Conservation (phyloP, 2,113 vertebrate species). For the Diadophis punctatus region DNA sequence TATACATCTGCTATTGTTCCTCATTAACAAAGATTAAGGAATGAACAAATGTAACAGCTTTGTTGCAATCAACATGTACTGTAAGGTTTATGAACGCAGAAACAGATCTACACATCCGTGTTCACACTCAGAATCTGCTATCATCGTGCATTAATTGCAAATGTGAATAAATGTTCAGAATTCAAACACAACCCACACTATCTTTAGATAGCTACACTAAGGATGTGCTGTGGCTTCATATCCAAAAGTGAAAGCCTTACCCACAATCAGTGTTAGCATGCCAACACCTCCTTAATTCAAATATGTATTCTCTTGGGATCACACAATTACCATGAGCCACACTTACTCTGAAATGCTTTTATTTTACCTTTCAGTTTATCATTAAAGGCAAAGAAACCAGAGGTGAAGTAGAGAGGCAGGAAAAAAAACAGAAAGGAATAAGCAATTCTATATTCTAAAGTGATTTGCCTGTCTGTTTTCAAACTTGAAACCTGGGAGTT, state of each 20-base stretch:
- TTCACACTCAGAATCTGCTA: background rate
- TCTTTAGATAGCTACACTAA: background rate
- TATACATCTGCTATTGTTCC: background rate
- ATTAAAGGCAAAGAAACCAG: background rate
- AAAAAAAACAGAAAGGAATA: background rate
- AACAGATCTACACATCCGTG: background rate
- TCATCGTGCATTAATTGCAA: background rate
- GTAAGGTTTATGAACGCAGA: background rate
- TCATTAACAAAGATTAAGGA: background rate
- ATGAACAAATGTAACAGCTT: background rate
- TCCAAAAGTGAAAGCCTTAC: background rate
- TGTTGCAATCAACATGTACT: background rate
- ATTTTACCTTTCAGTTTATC: too few relatives aligned
- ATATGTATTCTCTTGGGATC: background rate
- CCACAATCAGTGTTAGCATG: background rate
- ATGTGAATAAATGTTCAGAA: background rate
- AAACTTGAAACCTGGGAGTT: background rate
- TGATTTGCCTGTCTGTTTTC: background rate
- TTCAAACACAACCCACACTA: too few relatives aligned
- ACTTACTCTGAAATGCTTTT: background rate
- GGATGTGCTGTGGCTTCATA: background rate
- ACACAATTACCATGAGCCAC: background rate
- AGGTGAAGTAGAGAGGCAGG: too few relatives aligned
- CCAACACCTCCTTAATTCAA: background rate
- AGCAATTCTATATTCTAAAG: background rate